These are phyloP conservation scores for Drosophila burlai DNA, from an alignment of 1,140 invertebrate genomes.

Conservation along the genomic window DNA sequence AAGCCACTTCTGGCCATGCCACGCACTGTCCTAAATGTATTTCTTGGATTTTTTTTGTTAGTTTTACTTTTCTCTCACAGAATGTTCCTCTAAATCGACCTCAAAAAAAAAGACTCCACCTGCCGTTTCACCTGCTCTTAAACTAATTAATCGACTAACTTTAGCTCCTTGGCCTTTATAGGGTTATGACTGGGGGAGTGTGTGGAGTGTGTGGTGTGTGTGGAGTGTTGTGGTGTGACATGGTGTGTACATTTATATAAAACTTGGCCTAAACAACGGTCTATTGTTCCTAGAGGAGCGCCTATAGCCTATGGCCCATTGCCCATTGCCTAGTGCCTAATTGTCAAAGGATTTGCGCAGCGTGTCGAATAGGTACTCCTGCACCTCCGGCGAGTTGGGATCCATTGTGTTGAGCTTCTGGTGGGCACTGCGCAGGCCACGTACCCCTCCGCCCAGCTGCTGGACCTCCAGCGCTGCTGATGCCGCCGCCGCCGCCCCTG, in stretches of 20 bases:
- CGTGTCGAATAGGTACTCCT: slow-evolving; percentile 88
- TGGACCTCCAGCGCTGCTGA: slow-evolving; percentile 2
- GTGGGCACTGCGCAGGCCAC: slow-evolving; percentile 58
- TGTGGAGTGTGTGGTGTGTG: slow-evolving; percentile 5
- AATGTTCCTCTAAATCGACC: slow-evolving; percentile 31
- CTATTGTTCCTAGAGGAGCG: slow-evolving; percentile 21
- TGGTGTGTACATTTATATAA: slow-evolving; percentile 58
- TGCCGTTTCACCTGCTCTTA: slow-evolving; percentile 40
- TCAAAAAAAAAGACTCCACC: slow-evolving; percentile 50
- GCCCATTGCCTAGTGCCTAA: slow-evolving; percentile 51
- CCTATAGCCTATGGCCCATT: slow-evolving; percentile 18
- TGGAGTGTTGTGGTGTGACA: neutral
- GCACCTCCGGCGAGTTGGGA: slow-evolving; percentile 87
- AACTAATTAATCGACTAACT: slow-evolving; percentile 63
- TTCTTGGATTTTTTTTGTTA: slow-evolving; percentile 19
- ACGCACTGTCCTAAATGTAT: slow-evolving; percentile 33
- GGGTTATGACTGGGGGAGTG: slow-evolving; percentile 2
- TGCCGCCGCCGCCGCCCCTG: neutral
- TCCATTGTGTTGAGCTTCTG: slow-evolving; percentile 86
- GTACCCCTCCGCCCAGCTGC: slow-evolving; percentile 13
- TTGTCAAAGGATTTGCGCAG: slow-evolving; percentile 87
- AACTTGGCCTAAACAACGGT: slow-evolving; percentile 72
- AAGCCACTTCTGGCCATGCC: slow-evolving; percentile 14
- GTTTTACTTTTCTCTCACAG: slow-evolving; percentile 47
- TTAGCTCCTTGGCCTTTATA: slow-evolving; percentile 16